Evolutionary conservation across 2,888 invertebrate species (phyloP), one percentile per base, ranked within the genome.

Genomic region (Stictocephala bisonia): DNA sequence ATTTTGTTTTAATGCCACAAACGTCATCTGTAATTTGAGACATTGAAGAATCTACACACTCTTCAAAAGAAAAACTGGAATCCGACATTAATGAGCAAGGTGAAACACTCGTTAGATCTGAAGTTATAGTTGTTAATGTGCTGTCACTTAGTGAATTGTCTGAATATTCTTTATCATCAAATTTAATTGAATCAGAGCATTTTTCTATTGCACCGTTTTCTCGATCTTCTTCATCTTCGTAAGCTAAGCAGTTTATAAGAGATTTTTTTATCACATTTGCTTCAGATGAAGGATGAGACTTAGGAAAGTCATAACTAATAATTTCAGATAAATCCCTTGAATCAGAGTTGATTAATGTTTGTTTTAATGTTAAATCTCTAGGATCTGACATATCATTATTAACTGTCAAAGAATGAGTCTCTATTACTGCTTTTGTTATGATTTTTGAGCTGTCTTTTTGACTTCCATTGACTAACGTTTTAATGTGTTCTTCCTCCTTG

Each of bases 91-190:
- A 72, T 41, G 72, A 72, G 11, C 53, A 20, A 11, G 56, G 68
- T 13, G 72, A 67, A 20, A 72, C 48, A 44, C n/a, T 41, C 13
- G 72, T 72, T 9, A 72, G 53, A 40, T 72, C 72, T 20, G 72
- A 72, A n/a, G 71, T 27, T n/a, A 58, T 20, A 18, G 60, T 44
- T 18, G 56, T 67, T 6, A 40, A 44, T 9, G 56, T 56, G 40
- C 41, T 56, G 9, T 50, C 67, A 24, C 67, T 67, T 56, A 56
- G 15, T 24, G 60, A 48, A 44, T 67, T 51, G 29, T 22, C 27
- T 18, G 31, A 48, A 27, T 20, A 51, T 26, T 40, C 66, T 53
- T 72, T 67, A 44, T 56, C 53, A 18, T 67, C 56, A 20, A 3
- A 13, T 68, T 15, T 53, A 13, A 15, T 13, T 13, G 18, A 3